Percentiles rank a stretch among this genome's conserved stretches.
Evolutionary conservation across 2,797 vertebrate species (phyloP).

Genomic region (Odontamblyopus rebecca): DNA sequence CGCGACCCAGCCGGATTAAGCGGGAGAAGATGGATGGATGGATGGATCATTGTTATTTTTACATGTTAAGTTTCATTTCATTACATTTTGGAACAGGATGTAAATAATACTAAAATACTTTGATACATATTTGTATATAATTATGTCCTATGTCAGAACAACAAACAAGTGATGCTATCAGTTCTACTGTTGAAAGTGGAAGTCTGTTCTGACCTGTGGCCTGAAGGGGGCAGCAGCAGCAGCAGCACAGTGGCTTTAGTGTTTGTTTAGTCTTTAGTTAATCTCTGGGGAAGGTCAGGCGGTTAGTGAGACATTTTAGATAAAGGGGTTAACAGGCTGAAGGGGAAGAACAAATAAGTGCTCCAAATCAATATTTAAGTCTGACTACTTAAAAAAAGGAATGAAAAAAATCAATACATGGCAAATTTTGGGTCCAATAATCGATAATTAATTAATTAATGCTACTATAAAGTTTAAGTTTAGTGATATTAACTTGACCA

Average conservation of each 20-base stretch:
- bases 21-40: too few species aligned
- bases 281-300: background rate
- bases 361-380: background rate
- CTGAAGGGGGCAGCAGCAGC: constrained; percentile 2
- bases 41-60: too few species aligned
- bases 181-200: background rate
- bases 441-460: background rate
- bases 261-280: background rate
- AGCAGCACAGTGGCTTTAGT: background rate
- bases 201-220: background rate
- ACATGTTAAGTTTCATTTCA: too few species aligned
- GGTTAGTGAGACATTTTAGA: background rate
- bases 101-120: too few species aligned
- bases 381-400: background rate
- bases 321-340: background rate
- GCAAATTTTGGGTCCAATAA: background rate
- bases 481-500: too few species aligned
- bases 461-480: background rate
- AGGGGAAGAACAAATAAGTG: background rate
- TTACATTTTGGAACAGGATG: too few species aligned
- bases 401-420: background rate
- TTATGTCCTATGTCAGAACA: too few species aligned
- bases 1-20: too few species aligned
- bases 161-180: background rate
- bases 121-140: too few species aligned